Conservation (phyloP, 1,140 invertebrate species). For the Solen grandis region DNA sequence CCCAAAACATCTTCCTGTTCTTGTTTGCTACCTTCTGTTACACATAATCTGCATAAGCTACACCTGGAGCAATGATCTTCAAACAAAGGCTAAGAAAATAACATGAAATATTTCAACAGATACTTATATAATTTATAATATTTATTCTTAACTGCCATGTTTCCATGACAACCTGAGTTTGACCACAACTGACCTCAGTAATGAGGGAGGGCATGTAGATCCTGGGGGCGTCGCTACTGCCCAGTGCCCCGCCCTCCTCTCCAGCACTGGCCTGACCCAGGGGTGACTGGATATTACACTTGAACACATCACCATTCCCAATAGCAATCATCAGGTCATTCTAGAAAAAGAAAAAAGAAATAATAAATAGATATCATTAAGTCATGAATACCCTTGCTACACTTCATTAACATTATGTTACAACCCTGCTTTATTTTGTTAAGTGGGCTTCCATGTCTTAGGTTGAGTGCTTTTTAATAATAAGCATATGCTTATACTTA, state of each 20-base stretch:
- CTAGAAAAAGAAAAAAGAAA: not conserved
- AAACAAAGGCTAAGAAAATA: too few species aligned
- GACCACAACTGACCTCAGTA: constrained; percentile 14
- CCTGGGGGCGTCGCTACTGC: constrained; percentile 15
- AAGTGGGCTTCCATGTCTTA: not conserved
- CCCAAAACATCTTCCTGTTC: not conserved
- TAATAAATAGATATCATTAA: not conserved
- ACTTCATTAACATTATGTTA: not conserved
- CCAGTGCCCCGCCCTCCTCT: not conserved
- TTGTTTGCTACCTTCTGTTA: too few species aligned
- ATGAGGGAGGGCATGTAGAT: constrained; percentile 36
- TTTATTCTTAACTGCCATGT: too few species aligned
- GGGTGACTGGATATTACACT: constrained; percentile 47
- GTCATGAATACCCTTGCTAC: not conserved
- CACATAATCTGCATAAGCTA: too few species aligned
- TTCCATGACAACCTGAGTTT: too few species aligned
- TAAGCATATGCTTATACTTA: not conserved
- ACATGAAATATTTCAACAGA: too few species aligned
- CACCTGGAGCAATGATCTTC: too few species aligned
- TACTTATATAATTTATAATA: too few species aligned
- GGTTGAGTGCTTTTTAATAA: not conserved
- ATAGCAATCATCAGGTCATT: constrained; percentile 47
- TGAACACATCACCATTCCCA: constrained; percentile 41
- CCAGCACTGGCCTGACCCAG: constrained; percentile 17
- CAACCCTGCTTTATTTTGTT: not conserved